These are phyloP conservation scores for Sarcophaga variegata DNA, from an alignment of 2,888 invertebrate genomes.

Conservation along the genomic window DNA sequence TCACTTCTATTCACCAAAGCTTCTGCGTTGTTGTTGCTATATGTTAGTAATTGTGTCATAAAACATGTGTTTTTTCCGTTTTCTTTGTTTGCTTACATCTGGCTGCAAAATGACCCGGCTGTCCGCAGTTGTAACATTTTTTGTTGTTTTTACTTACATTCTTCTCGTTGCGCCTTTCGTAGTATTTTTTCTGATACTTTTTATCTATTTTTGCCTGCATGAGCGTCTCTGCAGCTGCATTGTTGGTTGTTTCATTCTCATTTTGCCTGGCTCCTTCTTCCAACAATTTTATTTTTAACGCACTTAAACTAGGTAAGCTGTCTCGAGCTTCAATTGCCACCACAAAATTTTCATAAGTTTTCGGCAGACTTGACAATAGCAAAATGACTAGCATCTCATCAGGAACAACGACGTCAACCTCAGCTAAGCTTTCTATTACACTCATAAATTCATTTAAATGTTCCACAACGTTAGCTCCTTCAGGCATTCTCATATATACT, in stretches of 20 bases:
- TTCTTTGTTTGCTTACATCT: slow-evolving; percentile 17
- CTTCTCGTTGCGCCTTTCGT: neutral
- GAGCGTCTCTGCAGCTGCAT: neutral
- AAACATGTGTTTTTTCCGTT: slow-evolving; percentile 23
- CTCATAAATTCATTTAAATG: neutral
- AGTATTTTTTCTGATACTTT: too few relatives aligned
- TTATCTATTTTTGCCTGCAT: too few relatives aligned
- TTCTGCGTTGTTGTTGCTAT: slow-evolving; percentile 8
- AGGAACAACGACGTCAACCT: neutral
- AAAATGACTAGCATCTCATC: slow-evolving; percentile 16
- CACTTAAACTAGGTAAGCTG: slow-evolving; percentile 40
- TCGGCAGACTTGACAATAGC: slow-evolving; percentile 55
- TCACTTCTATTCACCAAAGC: neutral
- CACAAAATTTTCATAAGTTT: slow-evolving; percentile 63
- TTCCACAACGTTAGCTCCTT: neutral
- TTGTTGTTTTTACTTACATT: neutral
- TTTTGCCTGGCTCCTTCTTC: slow-evolving; percentile 53
- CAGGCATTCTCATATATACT: neutral
- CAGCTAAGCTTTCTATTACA: slow-evolving; percentile 28
- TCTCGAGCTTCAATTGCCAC: slow-evolving; percentile 38
- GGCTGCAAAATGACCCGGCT: neutral
- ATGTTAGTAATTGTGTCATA: slow-evolving; percentile 33
- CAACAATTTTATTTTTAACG: slow-evolving; percentile 57
- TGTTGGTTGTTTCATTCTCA: slow-evolving; percentile 7
- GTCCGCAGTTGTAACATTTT: slow-evolving; percentile 19